Evolutionary conservation across 2,888 invertebrate species (phyloP), one percentile per base, ranked within the genome.

Genomic region (Parnassius smintheus): DNA sequence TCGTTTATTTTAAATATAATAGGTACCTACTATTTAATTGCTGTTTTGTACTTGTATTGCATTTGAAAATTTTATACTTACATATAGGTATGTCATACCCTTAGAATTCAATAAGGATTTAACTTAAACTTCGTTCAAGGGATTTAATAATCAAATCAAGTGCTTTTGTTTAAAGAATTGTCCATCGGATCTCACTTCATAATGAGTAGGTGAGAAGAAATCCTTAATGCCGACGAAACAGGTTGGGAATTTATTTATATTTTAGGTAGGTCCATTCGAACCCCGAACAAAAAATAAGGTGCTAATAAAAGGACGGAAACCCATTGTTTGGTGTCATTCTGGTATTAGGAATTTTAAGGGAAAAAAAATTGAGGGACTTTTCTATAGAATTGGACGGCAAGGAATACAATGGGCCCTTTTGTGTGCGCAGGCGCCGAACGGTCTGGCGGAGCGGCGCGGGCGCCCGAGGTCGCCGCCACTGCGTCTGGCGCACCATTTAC

Each of bases 281-380:
- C 78, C 77, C 75, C 74, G 48, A 72, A 86, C 88, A 90, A 91
- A 91, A 91, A 91, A 88, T 85, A 81, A 88, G 91, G 91, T 91
- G 91, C 91, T 89, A 91, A 91, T 91, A 90, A 90, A 91, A 82
- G 91, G 89, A 90, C 91, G 91, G 91, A 91, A 91, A 90, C 85
- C 87, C 86, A 88, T 91, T 91, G 90, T 91, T 85, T 83, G 88
- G 75, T 85, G 86, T 87, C 89, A 85, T 88, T 88, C 87, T 87
- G 81, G 81, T 81, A 88, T 86, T 83, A 85, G 85, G 91, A 89
- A 89, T 88, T 88, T 35, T 81, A 73, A 73, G 66, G 67, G 55
- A 62, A 62, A 80, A 80, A 87, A 89, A 87, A 78, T 76, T 78
- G 77, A 82, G 85, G 85, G 87, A 81, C 81, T 77, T 78, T 85